Evolutionary conservation across 2,113 vertebrate genomes (phyloP).

Genomic region (Gallinago jamesoni): DNA sequence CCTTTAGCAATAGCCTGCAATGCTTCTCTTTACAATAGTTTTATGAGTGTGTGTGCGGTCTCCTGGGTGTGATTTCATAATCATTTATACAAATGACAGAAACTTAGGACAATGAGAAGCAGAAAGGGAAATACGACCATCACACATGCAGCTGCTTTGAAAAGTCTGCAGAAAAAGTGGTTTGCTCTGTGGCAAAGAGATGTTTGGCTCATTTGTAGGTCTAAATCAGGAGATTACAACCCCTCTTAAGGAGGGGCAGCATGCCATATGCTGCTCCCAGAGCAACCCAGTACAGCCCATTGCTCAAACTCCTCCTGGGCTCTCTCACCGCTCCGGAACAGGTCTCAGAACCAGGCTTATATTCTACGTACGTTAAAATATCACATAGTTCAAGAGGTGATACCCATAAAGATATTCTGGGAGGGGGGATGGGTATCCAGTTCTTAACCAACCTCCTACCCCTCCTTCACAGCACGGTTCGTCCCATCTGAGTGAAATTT

Average conservation of each 20-base stretch:
- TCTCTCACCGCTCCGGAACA: neutral
- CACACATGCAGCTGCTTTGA: neutral
- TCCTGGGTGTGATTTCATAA: conserved; percentile 44
- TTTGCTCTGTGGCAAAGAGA: neutral
- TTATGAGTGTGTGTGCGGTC: neutral
- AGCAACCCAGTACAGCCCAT: neutral
- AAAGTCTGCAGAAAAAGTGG: neutral
- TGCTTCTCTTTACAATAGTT: conserved; percentile 44
- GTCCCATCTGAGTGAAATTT: neutral
- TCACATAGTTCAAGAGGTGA: neutral
- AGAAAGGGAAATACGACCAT: conserved; percentile 14
- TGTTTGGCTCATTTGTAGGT: neutral
- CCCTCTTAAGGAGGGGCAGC: neutral
- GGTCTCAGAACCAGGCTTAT: neutral
- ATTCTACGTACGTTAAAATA: neutral
- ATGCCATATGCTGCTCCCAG: neutral
- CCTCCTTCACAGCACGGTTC: neutral
- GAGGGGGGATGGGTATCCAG: rapidly evolving
- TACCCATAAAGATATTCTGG: neutral
- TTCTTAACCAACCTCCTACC: neutral
- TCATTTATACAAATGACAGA: conserved; percentile 63
- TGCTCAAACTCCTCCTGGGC: neutral
- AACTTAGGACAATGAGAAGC: conserved; percentile 40
- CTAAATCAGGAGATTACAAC: neutral
- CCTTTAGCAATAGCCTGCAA: conserved; percentile 49